Percentiles rank a stretch among this genome's conserved stretches.
Conservation (phyloP, 2,797 vertebrate species). For the Chelon auratus region DNA sequence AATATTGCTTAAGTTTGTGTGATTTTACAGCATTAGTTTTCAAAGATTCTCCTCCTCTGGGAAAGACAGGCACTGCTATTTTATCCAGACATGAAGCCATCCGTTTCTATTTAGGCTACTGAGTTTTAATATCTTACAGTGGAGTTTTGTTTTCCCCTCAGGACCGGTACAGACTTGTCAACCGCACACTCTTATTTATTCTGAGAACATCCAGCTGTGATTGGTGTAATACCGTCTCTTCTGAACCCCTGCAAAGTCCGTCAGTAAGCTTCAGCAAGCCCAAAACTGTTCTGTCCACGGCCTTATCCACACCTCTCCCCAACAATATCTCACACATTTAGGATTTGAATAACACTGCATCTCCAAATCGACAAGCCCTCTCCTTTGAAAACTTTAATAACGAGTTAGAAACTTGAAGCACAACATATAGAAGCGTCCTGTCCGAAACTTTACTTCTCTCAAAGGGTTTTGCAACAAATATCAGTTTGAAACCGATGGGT, state of each 20-base stretch:
- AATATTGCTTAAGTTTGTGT: no score
- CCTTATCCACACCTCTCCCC: conserved; percentile 5
- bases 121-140: background rate
- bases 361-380: background rate
- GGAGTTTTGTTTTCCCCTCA: conserved; percentile 1
- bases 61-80: background rate
- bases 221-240: conserved; percentile 13
- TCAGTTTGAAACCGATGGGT: no score
- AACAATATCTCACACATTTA: conserved; percentile 28
- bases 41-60: background rate
- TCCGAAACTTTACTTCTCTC: background rate
- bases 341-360: background rate
- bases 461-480: background rate
- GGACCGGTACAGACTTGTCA: background rate
- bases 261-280: conserved; percentile 24
- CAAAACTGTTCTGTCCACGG: conserved; percentile 12
- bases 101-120: background rate
- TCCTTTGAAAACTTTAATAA: conserved; percentile 7
- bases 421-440: background rate
- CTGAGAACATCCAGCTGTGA: conserved; percentile 2
- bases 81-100: background rate
- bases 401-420: background rate
- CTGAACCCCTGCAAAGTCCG: background rate
- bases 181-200: background rate
- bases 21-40: no score